A percentile compares a stretch with the other conserved stretches of the same genome.
phyloP scores from a whole-genome alignment of 2,797 vertebrate genomes.

The Gallinago solitaria region DNA sequence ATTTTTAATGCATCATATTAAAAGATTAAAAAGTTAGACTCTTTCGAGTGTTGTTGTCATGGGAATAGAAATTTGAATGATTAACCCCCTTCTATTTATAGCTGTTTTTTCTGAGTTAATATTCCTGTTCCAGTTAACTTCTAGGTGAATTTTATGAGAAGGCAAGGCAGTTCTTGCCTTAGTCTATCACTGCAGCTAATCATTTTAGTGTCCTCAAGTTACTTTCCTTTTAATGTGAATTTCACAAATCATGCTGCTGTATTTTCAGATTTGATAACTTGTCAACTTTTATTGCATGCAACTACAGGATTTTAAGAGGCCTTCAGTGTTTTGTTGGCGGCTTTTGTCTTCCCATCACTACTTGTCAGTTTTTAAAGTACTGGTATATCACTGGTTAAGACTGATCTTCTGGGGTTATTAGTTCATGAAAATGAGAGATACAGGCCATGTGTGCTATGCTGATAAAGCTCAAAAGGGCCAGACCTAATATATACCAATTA shows the following conservation, averaged over 20 bases:
- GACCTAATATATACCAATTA: neutral
- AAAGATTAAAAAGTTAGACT: neutral
- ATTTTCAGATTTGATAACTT: neutral
- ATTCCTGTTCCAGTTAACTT: constrained; percentile 3
- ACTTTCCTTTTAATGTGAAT: neutral
- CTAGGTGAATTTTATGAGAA: neutral
- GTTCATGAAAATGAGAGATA: neutral
- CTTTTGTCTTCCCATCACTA: neutral
- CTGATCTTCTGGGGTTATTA: neutral
- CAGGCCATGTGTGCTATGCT: neutral
- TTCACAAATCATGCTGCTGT: rapidly evolving
- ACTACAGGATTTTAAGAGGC: neutral
- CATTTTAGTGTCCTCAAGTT: neutral
- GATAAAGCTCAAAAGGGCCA: neutral
- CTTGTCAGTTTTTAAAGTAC: neutral
- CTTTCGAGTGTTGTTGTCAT: neutral
- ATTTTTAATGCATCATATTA: neutral
- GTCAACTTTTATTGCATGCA: neutral
- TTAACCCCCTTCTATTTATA: constrained; percentile 50
- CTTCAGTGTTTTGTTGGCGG: neutral
- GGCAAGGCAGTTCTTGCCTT: neutral
- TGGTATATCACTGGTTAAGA: neutral
- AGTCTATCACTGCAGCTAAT: neutral
- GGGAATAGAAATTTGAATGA: constrained; percentile 12
- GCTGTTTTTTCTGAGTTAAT: neutral